Conservation (phyloP, 2,113 vertebrate species). For the Condylura cristata region DNA sequence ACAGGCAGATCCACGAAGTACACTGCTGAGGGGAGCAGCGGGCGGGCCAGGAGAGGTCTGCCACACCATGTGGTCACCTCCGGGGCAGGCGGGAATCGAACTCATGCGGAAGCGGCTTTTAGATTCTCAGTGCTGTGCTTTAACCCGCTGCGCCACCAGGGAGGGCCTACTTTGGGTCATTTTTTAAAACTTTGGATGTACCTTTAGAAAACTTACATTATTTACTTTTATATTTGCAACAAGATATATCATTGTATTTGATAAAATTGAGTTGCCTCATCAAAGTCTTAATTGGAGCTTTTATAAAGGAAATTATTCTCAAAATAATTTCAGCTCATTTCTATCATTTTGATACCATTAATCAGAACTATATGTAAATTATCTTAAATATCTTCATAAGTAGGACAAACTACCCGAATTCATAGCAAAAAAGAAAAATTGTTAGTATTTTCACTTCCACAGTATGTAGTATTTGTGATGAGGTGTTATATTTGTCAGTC, state of each 20-base stretch:
- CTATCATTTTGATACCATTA: neutral
- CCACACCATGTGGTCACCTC: too few species aligned
- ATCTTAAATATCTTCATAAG: neutral
- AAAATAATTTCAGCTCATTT: neutral
- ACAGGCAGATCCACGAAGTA: too few species aligned
- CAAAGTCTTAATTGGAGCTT: neutral
- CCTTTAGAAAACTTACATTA: neutral
- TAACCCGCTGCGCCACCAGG: too few species aligned
- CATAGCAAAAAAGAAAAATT: neutral
- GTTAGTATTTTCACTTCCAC: neutral
- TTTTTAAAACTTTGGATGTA: neutral
- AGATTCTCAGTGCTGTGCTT: too few species aligned
- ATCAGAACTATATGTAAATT: neutral
- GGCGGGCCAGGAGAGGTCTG: too few species aligned
- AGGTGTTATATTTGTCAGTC: neutral
- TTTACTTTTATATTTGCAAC: neutral
- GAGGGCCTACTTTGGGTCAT: neutral
- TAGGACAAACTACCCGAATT: neutral
- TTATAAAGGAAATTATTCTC: slow-evolving; percentile 5
- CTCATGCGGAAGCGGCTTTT: too few species aligned
- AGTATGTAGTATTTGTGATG: neutral
- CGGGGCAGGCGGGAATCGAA: too few species aligned
- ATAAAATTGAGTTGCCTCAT: neutral
- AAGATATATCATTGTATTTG: neutral
- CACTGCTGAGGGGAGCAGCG: too few species aligned